Base-by-base conservation (phyloP, 2,113 vertebrate species). In the Microtus richardsoni region DNA sequence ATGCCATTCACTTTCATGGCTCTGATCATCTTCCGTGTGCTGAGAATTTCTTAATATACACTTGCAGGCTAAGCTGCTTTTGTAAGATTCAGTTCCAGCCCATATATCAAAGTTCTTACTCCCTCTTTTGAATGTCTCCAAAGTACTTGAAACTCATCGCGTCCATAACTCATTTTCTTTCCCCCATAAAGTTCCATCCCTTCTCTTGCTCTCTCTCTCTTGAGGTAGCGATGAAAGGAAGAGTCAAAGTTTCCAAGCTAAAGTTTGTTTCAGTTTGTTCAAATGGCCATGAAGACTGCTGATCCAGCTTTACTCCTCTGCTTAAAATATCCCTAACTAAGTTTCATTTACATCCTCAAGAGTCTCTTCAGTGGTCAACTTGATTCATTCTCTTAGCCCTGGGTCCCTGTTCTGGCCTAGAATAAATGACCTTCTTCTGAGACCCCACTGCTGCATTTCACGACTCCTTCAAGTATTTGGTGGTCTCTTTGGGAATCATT, bases 31-130 rank as follows among this genome's bases (percentile, higher is more conserved):
- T 78, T 96, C 83, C 89, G 49, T 66, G 95, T 96, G 96, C 88
- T 92, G 90, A 93, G 79, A 80, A 88, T 28, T 88, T 33, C 71
- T 94, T 95, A 89, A 88, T 93, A 88, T 93, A 70, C 60, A 96
- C 88, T 93, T 97, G 22, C 44, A 91, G 49, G 79, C 36, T 47
- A 79, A 91, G 49, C 8, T 73, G 41, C 78, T 84, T 91, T 87
- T 75, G 30, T 82, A 84, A 92, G 85, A 95, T 91, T 93, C 89
- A 84, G 79, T 84, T 95, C 52, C 70, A 95, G 90, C 22, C 54
- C 62, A 88, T 96, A 88, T 93, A 94, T 95, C 95, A 97, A 94
- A 87, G 33, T 94, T 93, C 64, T 73, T 93, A 30, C 79, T 84
- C 22, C 44, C 22, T 89, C 68, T 30, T 64, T 90, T 82, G 90